Percentiles rank a stretch among this genome's conserved stretches.
These are phyloP conservation scores for Laticauda colubrina DNA, from an alignment of 2,113 vertebrate genomes.

Conservation along the genomic window DNA sequence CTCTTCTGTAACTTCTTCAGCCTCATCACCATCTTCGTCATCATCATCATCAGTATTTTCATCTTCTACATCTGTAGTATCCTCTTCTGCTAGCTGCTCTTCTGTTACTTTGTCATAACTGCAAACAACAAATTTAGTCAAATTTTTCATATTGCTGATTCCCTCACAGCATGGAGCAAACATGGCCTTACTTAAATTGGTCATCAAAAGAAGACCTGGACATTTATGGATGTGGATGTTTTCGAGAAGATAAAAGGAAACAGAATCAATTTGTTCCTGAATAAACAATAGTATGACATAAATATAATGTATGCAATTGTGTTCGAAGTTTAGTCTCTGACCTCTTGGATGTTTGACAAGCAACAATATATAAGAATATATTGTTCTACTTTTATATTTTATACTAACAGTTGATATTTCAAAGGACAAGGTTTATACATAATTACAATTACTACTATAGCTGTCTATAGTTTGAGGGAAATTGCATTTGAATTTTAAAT, in stretches of 20 bases:
- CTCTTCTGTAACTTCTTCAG: slow-evolving; percentile 74
- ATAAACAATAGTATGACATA: neutral
- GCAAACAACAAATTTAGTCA: neutral
- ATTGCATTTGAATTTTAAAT: neutral
- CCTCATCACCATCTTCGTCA: slow-evolving; percentile 74
- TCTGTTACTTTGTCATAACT: slow-evolving; percentile 86
- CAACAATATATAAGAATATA: neutral
- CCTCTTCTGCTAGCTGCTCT: slow-evolving; percentile 77
- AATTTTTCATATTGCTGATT: neutral
- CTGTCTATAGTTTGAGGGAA: neutral
- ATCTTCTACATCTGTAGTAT: slow-evolving; percentile 71
- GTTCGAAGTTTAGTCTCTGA: neutral
- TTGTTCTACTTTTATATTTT: neutral
- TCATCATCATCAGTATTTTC: slow-evolving; percentile 74
- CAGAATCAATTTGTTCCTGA: neutral
- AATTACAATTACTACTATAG: neutral
- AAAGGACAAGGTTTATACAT: neutral
- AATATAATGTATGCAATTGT: neutral
- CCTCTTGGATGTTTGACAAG: neutral
- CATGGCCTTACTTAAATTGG: neutral
- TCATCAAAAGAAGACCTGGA: neutral
- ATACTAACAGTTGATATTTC: neutral
- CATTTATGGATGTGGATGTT: neutral
- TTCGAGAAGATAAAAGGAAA: neutral
- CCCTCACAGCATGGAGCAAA: neutral